These are phyloP conservation scores for Proisotoma minuta DNA, from an alignment of 2,888 invertebrate genomes.

Conservation along the genomic window DNA sequence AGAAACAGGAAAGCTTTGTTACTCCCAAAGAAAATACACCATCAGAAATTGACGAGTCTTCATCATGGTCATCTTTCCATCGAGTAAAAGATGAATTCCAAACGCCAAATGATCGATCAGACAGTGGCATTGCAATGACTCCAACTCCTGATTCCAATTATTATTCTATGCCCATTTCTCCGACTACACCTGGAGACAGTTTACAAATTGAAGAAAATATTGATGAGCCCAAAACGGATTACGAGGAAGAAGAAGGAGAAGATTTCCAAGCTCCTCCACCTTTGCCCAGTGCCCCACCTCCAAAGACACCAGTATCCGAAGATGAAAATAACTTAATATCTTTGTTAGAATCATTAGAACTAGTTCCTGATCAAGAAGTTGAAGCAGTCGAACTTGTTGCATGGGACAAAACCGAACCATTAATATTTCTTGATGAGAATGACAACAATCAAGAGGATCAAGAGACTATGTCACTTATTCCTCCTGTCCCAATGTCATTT, in stretches of 20 bases:
- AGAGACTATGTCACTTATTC: not conserved
- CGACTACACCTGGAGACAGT: not conserved
- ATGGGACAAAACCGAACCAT: not conserved
- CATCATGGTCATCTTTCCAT: too few species aligned
- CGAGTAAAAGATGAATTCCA: not conserved
- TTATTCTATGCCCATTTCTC: not conserved
- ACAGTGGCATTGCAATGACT: conserved; percentile 4
- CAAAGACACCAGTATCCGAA: conserved; percentile 19
- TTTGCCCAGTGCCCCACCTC: conserved; percentile 30
- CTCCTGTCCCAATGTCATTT: conserved; percentile 1
- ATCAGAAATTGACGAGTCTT: too few species aligned
- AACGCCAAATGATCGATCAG: not conserved
- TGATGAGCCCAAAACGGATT: not conserved
- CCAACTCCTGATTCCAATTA: not conserved
- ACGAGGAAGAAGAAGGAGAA: not conserved
- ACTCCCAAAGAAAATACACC: too few species aligned
- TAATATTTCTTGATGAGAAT: not conserved
- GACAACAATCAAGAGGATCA: not conserved
- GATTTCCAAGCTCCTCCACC: conserved; percentile 19
- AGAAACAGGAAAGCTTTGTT: too few species aligned
- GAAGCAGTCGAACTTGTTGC: not conserved
- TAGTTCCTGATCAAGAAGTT: not conserved
- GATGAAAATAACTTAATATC: conserved; percentile 5
- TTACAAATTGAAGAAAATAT: not conserved
- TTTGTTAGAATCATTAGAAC: not conserved